phyloP scores from a whole-genome alignment of 2,113 vertebrate genomes.

The Macrotus californicus region DNA sequence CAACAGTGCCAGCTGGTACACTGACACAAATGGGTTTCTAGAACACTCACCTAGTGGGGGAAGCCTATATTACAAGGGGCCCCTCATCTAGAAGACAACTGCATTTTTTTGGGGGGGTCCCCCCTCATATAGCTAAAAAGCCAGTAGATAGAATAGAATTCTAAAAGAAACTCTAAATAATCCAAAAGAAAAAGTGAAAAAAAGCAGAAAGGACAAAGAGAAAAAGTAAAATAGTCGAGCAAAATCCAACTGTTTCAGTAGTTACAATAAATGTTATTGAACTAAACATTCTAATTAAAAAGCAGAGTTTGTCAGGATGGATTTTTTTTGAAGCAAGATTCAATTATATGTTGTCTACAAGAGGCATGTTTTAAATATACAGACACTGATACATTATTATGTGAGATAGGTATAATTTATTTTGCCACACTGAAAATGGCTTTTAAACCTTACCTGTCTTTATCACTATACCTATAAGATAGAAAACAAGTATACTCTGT shows the following conservation, averaged over 20 bases:
- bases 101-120: too few species aligned
- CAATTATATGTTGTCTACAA: background rate
- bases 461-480: background rate
- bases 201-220: background rate
- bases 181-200: background rate
- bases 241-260: background rate
- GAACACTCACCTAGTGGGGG: too few species aligned
- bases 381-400: background rate
- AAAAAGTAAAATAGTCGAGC: background rate
- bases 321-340: background rate
- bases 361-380: background rate
- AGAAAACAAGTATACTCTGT: background rate
- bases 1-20: too few species aligned
- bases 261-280: background rate
- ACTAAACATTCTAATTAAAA: background rate
- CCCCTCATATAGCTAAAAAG: background rate
- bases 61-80: too few species aligned
- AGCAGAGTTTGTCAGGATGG: background rate
- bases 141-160: background rate
- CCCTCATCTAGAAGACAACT: too few species aligned
- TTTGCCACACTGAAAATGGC: background rate
- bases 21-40: too few species aligned
- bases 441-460: background rate
- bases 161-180: background rate
- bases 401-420: background rate